These are phyloP conservation scores for Beaufortia kweichowensis DNA, from an alignment of 2,113 vertebrate species.

Conservation along the genomic window DNA sequence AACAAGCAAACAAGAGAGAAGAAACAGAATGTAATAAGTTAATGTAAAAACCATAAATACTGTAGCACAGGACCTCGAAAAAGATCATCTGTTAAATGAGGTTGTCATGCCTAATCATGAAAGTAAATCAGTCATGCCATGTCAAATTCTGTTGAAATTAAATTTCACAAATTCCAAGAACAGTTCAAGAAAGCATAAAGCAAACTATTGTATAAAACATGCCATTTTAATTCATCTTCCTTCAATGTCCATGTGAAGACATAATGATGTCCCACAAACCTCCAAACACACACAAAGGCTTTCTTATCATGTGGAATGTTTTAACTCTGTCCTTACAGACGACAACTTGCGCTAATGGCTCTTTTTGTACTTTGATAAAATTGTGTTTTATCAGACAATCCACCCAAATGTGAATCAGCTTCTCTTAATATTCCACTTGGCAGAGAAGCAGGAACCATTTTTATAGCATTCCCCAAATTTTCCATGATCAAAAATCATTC, in stretches of 20 bases:
- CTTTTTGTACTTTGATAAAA: conserved; percentile 27
- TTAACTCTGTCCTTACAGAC: conserved; percentile 19
- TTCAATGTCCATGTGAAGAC: neutral
- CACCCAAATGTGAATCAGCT: conserved; percentile 23
- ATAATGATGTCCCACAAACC: conserved; percentile 12
- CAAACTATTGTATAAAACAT: conserved; percentile 28
- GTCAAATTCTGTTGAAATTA: conserved; percentile 23
- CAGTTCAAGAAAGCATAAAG: conserved; percentile 16
- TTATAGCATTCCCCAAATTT: conserved; percentile 52
- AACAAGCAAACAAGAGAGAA: too few relatives aligned
- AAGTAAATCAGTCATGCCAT: conserved; percentile 33
- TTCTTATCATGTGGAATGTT: conserved; percentile 24
- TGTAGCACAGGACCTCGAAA: neutral
- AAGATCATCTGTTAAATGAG: conserved; percentile 34
- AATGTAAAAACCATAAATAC: neutral
- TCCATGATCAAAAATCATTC: conserved; percentile 60
- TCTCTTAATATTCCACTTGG: neutral
- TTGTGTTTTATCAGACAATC: conserved; percentile 27
- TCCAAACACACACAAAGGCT: conserved; percentile 7
- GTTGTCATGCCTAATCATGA: conserved; percentile 30
- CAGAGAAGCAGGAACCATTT: conserved; percentile 17
- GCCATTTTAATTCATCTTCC: conserved; percentile 31
- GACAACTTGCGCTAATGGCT: conserved; percentile 2
- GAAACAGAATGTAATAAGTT: neutral
- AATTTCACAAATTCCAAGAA: conserved; percentile 39